Evolutionary conservation across 2,113 vertebrate species (phyloP).

Genomic region (Catagonus wagneri): DNA sequence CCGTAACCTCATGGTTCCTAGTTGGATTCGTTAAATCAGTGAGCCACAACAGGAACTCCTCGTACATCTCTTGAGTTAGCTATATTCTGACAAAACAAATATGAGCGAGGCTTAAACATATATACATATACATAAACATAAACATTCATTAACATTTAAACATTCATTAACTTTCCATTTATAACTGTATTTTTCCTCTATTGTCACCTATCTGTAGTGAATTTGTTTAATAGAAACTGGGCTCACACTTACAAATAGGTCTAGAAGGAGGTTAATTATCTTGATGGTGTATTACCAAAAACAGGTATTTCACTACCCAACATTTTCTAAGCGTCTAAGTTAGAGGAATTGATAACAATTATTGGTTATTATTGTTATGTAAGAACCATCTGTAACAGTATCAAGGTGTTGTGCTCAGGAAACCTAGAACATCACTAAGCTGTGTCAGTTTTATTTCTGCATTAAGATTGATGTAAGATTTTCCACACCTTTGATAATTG

Average conservation of each 20-base stretch:
- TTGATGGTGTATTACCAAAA: slow-evolving; percentile 35
- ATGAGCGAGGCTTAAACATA: background rate
- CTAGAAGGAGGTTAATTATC: slow-evolving; percentile 26
- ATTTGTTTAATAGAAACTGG: slow-evolving; percentile 16
- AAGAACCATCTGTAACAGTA: background rate
- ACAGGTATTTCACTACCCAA: slow-evolving; percentile 3
- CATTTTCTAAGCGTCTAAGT: slow-evolving; percentile 20
- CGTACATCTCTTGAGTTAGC: background rate
- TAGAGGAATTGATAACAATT: background rate
- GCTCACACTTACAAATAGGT: slow-evolving; percentile 22
- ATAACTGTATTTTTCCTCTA: slow-evolving; percentile 9
- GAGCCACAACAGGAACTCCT: too few species aligned
- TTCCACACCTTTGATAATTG: slow-evolving; percentile 47
- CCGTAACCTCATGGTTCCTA: too few species aligned
- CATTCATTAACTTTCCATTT: background rate
- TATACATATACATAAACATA: background rate
- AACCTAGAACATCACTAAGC: background rate
- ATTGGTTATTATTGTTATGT: slow-evolving; percentile 3
- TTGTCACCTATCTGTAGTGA: slow-evolving; percentile 36
- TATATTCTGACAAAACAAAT: slow-evolving; percentile 35
- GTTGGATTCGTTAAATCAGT: too few species aligned
- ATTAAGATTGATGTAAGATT: slow-evolving; percentile 34
- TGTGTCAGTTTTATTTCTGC: slow-evolving; percentile 43
- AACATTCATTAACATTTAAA: background rate
- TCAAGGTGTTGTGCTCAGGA: background rate